Conservation (phyloP, 2,888 invertebrate species). For the Torymus texanus region DNA sequence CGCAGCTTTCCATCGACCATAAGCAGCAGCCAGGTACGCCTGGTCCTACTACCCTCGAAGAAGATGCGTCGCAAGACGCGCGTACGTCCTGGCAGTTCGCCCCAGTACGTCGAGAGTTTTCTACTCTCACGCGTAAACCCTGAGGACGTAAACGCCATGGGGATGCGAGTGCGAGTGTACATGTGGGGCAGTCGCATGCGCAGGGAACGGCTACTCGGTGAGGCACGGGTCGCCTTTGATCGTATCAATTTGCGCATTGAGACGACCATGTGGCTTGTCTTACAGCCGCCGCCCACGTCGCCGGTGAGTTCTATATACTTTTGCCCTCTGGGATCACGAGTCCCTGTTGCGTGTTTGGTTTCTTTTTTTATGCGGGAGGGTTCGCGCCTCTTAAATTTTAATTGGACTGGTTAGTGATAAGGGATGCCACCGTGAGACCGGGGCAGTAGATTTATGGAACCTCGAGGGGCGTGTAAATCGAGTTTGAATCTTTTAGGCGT, state of each 20-base stretch:
- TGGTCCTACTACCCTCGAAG: conserved; percentile 91
- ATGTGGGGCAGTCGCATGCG: conserved; percentile 93
- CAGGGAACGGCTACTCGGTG: conserved; percentile 92
- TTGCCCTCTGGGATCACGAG: too few relatives aligned
- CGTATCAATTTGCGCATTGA: conserved; percentile 92
- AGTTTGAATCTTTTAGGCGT: too few relatives aligned
- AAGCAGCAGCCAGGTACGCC: conserved; percentile 86
- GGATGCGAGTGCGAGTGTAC: conserved; percentile 91
- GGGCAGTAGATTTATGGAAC: too few relatives aligned
- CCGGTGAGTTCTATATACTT: conserved; percentile 60
- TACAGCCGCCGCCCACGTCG: conserved; percentile 78
- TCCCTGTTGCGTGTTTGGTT: too few relatives aligned
- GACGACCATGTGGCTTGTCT: conserved; percentile 91
- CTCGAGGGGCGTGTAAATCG: too few relatives aligned
- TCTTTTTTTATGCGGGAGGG: too few relatives aligned
- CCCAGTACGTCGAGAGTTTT: conserved; percentile 95
- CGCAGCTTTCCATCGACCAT: conserved; percentile 85
- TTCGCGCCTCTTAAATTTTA: too few relatives aligned
- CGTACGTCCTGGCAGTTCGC: conserved; percentile 92
- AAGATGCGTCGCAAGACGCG: conserved; percentile 97
- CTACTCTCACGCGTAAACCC: conserved; percentile 93
- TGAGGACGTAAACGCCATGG: conserved; percentile 95
- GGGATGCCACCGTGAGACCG: too few relatives aligned
- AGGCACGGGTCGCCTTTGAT: conserved; percentile 92
- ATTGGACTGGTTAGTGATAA: too few relatives aligned